A percentile compares a stretch with the other conserved stretches of the same genome.
These are phyloP conservation scores for Cyphomyrus discorhynchus DNA, from an alignment of 2,113 vertebrate species.

Conservation along the genomic window DNA sequence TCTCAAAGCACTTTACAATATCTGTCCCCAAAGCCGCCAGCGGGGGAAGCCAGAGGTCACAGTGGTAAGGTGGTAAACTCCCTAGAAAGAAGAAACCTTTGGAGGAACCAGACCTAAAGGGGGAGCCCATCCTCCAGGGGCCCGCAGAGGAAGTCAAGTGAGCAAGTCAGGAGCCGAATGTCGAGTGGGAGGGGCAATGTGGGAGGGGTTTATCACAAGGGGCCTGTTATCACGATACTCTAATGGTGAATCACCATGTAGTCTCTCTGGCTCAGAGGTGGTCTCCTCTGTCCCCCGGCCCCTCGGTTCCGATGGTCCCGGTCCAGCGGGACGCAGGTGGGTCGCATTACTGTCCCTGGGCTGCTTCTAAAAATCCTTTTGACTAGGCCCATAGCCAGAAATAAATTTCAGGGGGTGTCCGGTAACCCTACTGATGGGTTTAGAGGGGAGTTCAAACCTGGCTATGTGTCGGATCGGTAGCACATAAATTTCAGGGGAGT, in stretches of 20 bases:
- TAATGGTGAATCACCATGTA: constrained; percentile 96
- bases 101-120: no score
- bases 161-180: no score
- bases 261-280: constrained; percentile 89
- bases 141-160: no score
- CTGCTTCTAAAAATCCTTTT: neutral
- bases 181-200: no score
- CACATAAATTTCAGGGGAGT: neutral
- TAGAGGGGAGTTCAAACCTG: neutral
- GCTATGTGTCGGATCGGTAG: neutral
- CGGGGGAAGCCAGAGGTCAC: no score
- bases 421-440: neutral
- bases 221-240: constrained; percentile 55
- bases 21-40: no score
- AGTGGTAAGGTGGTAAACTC: no score
- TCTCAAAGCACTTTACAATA: no score
- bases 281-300: constrained; percentile 80
- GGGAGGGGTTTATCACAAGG: no score
- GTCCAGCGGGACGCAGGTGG: constrained; percentile 62
- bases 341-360: neutral
- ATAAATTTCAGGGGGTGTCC: neutral
- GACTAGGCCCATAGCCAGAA: neutral
- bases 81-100: no score
- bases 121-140: no score
- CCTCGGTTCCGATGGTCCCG: constrained; percentile 81